Percentiles rank a stretch among this genome's conserved stretches.
Evolutionary conservation across 2,888 invertebrate species (phyloP).

Genomic region (Zygothrica quintamaculata): DNA sequence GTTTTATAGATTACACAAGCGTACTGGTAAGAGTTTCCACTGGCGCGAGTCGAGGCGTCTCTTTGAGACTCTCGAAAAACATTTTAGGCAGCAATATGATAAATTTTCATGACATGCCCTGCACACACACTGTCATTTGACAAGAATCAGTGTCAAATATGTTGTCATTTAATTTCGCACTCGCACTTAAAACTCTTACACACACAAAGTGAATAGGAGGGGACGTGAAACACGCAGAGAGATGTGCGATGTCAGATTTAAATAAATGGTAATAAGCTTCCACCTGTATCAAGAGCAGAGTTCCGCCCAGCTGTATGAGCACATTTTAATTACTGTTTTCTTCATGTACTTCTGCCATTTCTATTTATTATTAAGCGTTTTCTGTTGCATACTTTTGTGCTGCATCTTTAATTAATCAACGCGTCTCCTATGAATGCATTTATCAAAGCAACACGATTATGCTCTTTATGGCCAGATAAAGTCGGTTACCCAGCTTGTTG

Average conservation of each 20-base stretch:
- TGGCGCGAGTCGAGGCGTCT: conserved; percentile 16
- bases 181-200: conserved; percentile 56
- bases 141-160: conserved; percentile 80
- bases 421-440: conserved; percentile 58
- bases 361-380: conserved; percentile 31
- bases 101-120: conserved; percentile 73
- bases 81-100: conserved; percentile 70
- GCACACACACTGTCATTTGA: conserved; percentile 71
- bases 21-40: conserved; percentile 45
- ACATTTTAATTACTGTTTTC: conserved; percentile 59
- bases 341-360: no score
- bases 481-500: conserved; percentile 18
- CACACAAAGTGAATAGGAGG: no score
- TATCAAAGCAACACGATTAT: conserved; percentile 77
- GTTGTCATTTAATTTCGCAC: conserved; percentile 80
- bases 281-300: conserved; percentile 36
- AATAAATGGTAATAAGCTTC: conserved; percentile 76
- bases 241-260: conserved; percentile 64
- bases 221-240: conserved; percentile 10
- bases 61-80: conserved; percentile 19
- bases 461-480: conserved; percentile 76
- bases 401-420: conserved; percentile 76
- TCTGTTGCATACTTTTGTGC: conserved; percentile 42
- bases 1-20: conserved; percentile 63
- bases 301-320: conserved; percentile 2